These are phyloP conservation scores for Gymnorhina tibicen DNA, from an alignment of 2,113 vertebrate genomes.

Conservation along the genomic window DNA sequence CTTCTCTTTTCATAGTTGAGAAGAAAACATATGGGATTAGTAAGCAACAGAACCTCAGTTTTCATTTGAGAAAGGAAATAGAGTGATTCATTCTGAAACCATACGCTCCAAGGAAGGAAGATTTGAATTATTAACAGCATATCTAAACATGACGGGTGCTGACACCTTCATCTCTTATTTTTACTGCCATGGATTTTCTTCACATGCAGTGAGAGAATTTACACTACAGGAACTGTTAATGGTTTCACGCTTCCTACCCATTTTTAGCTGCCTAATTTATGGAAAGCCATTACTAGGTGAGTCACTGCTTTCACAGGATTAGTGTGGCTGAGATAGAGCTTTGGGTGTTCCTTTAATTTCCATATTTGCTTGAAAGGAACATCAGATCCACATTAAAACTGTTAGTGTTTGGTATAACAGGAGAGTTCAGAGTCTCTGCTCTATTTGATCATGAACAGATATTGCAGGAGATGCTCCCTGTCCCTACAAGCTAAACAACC, in stretches of 20 bases:
- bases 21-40: not conserved
- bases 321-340: slow-evolving; percentile 3
- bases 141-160: not conserved
- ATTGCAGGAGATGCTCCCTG: not conserved
- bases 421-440: not conserved
- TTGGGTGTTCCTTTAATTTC: slow-evolving; percentile 14
- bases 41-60: not conserved
- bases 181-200: slow-evolving; percentile 30
- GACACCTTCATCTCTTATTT: slow-evolving; percentile 46
- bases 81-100: slow-evolving; percentile 5
- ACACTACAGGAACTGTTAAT: slow-evolving; percentile 48
- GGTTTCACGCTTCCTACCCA: slow-evolving; percentile 35
- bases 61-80: slow-evolving; percentile 19
- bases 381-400: not conserved
- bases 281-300: slow-evolving; percentile 44
- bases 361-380: slow-evolving; percentile 28
- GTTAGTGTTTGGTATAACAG: not conserved
- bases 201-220: slow-evolving; percentile 47
- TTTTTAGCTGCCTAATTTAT: slow-evolving; percentile 61
- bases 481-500: not conserved
- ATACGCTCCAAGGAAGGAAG: not conserved
- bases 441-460: not conserved
- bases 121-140: slow-evolving; percentile 21
- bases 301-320: slow-evolving; percentile 57
- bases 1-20: not conserved